These are phyloP conservation scores for Buceros bicornis DNA, from an alignment of 2,797 vertebrate species.

Conservation along the genomic window DNA sequence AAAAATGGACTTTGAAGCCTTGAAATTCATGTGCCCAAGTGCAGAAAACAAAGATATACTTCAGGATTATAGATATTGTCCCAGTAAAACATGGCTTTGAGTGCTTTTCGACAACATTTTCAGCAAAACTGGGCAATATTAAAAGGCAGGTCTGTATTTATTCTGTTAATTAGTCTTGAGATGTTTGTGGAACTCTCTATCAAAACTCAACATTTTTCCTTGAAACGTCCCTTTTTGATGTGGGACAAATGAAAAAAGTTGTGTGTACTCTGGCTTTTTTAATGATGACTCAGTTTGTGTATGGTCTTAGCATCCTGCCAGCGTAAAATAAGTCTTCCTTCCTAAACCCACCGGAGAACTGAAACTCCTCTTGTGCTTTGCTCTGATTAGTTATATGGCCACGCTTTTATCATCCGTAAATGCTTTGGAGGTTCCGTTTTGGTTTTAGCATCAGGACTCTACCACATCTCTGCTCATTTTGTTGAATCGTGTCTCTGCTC, in stretches of 20 bases:
- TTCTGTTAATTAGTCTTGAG: not conserved
- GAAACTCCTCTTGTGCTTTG: not conserved
- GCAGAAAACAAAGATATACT: not conserved
- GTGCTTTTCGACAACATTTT: not conserved
- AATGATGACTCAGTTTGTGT: not conserved
- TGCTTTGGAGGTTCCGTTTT: not conserved
- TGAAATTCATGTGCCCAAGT: not conserved
- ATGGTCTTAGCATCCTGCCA: not conserved
- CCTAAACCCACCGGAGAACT: not conserved
- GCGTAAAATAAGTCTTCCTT: not conserved
- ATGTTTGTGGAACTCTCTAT: not conserved
- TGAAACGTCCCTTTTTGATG: not conserved
- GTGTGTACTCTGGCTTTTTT: not conserved
- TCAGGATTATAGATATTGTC: not conserved
- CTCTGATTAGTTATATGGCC: not conserved
- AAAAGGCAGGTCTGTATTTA: not conserved
- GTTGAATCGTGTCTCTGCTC: not conserved
- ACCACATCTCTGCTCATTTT: not conserved
- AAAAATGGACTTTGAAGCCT: not conserved
- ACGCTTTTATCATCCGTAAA: not conserved
- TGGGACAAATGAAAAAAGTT: not conserved
- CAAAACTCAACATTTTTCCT: not conserved
- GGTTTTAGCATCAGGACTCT: not conserved
- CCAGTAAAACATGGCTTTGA: not conserved
- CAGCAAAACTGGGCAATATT: not conserved